phyloP scores from a whole-genome alignment of 2,113 vertebrate species.

The Synodontis membranacea region DNA sequence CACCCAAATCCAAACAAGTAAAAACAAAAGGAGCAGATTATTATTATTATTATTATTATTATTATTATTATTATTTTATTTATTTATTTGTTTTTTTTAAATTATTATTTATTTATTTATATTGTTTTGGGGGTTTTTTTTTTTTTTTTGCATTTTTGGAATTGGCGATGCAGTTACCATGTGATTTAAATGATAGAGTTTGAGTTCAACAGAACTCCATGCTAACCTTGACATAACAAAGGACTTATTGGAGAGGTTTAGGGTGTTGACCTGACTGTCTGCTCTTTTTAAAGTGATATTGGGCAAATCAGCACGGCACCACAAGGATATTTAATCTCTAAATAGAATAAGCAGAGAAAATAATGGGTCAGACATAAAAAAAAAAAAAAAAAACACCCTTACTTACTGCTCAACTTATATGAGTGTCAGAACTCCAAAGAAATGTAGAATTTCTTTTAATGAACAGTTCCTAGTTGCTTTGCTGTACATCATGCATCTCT shows the following conservation, averaged over 20 bases:
- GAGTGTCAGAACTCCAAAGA: constrained; percentile 2
- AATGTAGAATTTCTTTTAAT: background rate
- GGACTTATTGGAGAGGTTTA: constrained; percentile 69
- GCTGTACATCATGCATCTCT: constrained; percentile 27
- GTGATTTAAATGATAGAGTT: constrained; percentile 4
- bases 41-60: too few relatives aligned
- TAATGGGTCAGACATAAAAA: constrained; percentile 61
- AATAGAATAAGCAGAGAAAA: constrained; percentile 67
- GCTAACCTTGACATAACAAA: constrained; percentile 66
- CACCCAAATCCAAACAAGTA: background rate
- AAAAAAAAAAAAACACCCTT: constrained; percentile 19
- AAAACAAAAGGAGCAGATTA: constrained; percentile 24
- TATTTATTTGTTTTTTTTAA: too few relatives aligned
- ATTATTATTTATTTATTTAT: too few relatives aligned
- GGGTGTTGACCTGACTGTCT: constrained; percentile 74
- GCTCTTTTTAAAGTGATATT: constrained; percentile 72
- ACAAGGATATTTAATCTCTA: constrained; percentile 66
- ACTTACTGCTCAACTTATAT: constrained; percentile 12
- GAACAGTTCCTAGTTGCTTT: background rate
- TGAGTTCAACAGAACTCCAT: background rate
- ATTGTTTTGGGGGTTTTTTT: too few relatives aligned
- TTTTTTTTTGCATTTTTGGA: constrained; percentile 1
- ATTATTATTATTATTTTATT: too few relatives aligned
- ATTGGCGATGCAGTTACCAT: constrained; percentile 10
- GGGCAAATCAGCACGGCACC: constrained; percentile 67